phyloP scores from a whole-genome alignment of 2,113 vertebrate genomes.

The Ochotona curzoniae region DNA sequence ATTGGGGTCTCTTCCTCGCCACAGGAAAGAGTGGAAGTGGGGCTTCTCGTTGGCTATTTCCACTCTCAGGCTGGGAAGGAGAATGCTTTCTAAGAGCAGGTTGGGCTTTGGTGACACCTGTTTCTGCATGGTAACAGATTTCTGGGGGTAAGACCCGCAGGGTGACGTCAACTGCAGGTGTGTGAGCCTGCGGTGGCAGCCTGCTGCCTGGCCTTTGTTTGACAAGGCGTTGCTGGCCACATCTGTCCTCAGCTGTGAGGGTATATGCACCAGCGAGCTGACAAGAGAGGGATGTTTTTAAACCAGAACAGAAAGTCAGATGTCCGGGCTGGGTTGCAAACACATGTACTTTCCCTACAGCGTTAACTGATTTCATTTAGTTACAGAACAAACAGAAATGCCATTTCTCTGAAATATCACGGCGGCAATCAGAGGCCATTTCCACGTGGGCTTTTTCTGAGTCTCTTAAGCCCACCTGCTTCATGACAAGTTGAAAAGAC shows the following conservation, averaged over 20 bases:
- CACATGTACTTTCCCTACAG: conserved; percentile 60
- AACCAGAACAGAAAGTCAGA: conserved; percentile 73
- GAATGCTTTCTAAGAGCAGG: conserved; percentile 77
- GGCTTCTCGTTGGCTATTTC: conserved; percentile 30
- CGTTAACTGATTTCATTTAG: conserved; percentile 61
- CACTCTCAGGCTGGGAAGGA: conserved; percentile 41
- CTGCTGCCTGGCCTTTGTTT: conserved; percentile 72
- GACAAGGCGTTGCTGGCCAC: conserved; percentile 72
- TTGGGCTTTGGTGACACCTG: conserved; percentile 69
- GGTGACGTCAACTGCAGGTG: conserved; percentile 82
- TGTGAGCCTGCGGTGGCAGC: conserved; percentile 77
- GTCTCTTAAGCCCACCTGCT: conserved; percentile 65
- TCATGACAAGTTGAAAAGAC: conserved; percentile 38
- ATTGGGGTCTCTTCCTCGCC: not conserved
- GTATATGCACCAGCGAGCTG: conserved; percentile 53
- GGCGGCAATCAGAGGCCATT: conserved; percentile 36
- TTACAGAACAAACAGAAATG: conserved; percentile 66
- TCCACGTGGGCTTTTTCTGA: conserved; percentile 28
- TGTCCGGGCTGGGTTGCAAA: conserved; percentile 48
- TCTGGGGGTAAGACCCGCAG: conserved; percentile 62
- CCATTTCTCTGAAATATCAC: conserved; percentile 64
- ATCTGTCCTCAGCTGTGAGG: conserved; percentile 81
- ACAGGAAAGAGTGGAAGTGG: conserved; percentile 9
- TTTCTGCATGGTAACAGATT: conserved; percentile 77
- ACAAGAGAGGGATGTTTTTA: conserved; percentile 71